phyloP scores from a whole-genome alignment of 2,888 invertebrate species.

The Eupithecia subfuscata region DNA sequence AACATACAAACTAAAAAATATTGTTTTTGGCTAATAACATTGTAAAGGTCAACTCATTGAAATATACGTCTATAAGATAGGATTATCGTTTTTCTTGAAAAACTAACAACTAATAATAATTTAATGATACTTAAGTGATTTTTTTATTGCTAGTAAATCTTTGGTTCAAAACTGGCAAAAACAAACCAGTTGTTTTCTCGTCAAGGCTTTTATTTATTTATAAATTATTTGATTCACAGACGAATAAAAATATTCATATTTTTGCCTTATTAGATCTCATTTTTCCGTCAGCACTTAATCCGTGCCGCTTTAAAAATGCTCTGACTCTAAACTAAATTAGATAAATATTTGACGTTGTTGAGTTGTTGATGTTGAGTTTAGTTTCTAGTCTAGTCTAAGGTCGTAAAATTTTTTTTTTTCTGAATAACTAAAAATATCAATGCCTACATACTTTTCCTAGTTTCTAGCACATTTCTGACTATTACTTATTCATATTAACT shows the following conservation, averaged over 20 bases:
- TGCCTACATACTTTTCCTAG: no score
- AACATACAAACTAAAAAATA: conserved; percentile 4
- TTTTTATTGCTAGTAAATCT: not conserved
- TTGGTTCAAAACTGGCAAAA: not conserved
- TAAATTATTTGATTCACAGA: not conserved
- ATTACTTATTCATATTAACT: not conserved
- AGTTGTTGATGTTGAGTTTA: no score
- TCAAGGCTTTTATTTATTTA: not conserved
- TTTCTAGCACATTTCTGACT: no score
- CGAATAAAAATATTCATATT: not conserved
- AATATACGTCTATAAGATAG: not conserved
- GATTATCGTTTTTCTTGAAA: not conserved
- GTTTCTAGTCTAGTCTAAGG: no score
- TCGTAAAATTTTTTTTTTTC: not conserved
- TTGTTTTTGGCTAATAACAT: not conserved
- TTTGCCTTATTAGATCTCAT: not conserved
- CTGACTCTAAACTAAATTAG: not conserved
- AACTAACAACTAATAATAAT: not conserved
- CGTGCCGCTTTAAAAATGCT: not conserved
- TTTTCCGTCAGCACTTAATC: no score
- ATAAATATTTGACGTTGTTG: not conserved
- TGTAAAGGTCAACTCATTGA: conserved; percentile 1
- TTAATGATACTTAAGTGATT: not conserved
- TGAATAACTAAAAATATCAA: no score
- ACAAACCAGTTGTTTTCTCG: not conserved